Evolutionary conservation across 2,797 vertebrate species (phyloP).

Genomic region (Discoglossus pictus): DNA sequence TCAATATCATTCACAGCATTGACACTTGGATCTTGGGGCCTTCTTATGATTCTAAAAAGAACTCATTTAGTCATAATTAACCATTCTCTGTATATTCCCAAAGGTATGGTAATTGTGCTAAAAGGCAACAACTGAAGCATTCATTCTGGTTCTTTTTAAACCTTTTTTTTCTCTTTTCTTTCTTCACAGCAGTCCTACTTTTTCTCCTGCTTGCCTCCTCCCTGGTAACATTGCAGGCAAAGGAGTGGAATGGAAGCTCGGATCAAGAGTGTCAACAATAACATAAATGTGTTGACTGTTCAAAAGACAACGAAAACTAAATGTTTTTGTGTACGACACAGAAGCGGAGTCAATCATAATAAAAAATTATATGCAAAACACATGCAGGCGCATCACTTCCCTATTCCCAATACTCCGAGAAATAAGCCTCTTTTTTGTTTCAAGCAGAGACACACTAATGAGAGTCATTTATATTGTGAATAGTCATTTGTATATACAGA

Average conservation of each 20-base stretch:
- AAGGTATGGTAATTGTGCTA: conserved; percentile 73
- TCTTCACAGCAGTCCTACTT: conserved; percentile 52
- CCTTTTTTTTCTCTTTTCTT: conserved; percentile 52
- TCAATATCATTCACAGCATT: conserved; percentile 68
- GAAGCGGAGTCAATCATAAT: conserved; percentile 2
- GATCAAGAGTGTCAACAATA: conserved; percentile 55
- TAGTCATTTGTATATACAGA: not conserved
- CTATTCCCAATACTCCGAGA: not conserved
- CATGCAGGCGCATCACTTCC: not conserved
- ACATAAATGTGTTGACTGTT: conserved; percentile 58
- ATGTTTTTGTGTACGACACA: conserved; percentile 13
- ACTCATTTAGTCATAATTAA: conserved; percentile 76
- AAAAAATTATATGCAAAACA: not conserved
- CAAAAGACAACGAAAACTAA: conserved; percentile 59
- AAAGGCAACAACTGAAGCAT: conserved; percentile 74
- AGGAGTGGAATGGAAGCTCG: conserved; percentile 60
- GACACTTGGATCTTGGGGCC: conserved; percentile 68
- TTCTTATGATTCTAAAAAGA: conserved; percentile 67
- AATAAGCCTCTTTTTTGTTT: no score
- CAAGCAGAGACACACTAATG: no score
- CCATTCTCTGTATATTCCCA: conserved; percentile 71
- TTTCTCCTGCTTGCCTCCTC: conserved; percentile 58
- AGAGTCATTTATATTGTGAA: no score
- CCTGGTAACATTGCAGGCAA: conserved; percentile 64
- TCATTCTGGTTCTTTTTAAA: conserved; percentile 66